phyloP scores from a whole-genome alignment of 1,140 invertebrate species.

The Ceratina calcarata region DNA sequence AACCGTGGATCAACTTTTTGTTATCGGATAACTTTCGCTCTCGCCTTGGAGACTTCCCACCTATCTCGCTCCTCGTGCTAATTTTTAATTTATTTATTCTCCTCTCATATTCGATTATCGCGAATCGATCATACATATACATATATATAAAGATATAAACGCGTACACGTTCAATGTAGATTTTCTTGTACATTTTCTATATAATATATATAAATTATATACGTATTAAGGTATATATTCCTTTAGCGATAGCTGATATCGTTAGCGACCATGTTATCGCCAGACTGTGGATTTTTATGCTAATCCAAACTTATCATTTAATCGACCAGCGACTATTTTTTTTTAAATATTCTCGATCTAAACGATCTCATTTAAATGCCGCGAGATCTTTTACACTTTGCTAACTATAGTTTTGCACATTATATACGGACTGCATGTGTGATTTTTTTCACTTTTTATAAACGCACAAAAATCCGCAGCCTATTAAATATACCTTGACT shows the following conservation, averaged over 20 bases:
- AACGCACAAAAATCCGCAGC: too few species aligned
- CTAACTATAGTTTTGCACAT: too few species aligned
- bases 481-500: too few species aligned
- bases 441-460: too few species aligned
- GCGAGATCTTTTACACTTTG: too few species aligned
- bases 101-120: slow-evolving; percentile 50
- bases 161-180: slow-evolving; percentile 78
- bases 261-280: too few species aligned
- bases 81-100: slow-evolving; percentile 66
- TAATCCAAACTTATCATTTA: too few species aligned
- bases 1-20: too few species aligned
- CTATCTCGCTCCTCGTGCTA: slow-evolving; percentile 25
- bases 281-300: too few species aligned
- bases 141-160: slow-evolving; percentile 68
- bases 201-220: slow-evolving; percentile 76
- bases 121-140: slow-evolving; percentile 58
- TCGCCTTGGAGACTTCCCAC: slow-evolving; percentile 10
- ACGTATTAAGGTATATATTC: slow-evolving; percentile 61
- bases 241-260: not conserved
- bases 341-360: too few species aligned
- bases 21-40: not conserved
- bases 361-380: too few species aligned
- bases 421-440: too few species aligned
- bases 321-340: not conserved
- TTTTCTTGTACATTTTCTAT: slow-evolving; percentile 80